A percentile compares a stretch with the other conserved stretches of the same genome.
These are phyloP conservation scores for Drosophila macrospina DNA, from an alignment of 2,888 invertebrate genomes.

Conservation along the genomic window DNA sequence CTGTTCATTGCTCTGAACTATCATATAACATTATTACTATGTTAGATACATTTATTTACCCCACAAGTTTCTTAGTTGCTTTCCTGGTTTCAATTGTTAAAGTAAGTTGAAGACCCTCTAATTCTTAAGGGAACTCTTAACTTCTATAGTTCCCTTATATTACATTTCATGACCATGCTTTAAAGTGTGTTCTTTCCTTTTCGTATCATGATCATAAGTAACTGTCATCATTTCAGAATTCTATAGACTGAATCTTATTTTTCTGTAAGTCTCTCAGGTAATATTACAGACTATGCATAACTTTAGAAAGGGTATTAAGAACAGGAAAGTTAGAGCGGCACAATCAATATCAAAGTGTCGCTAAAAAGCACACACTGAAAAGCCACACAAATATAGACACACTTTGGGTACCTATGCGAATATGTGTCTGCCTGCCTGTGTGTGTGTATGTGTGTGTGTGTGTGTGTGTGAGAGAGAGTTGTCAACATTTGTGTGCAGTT, in stretches of 20 bases:
- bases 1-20: no score
- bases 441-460: constrained; percentile 14
- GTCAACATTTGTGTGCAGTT: constrained; percentile 43
- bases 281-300: constrained; percentile 3
- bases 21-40: no score
- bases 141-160: no score
- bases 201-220: no score
- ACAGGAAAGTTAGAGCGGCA: constrained; percentile 12
- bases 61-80: no score
- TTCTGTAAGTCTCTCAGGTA: background rate
- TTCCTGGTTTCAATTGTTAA: no score
- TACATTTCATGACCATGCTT: no score
- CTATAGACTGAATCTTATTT: background rate
- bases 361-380: constrained; percentile 46
- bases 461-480: constrained; percentile 8
- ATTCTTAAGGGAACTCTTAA: no score
- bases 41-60: no score
- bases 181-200: no score
- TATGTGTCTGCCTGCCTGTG: background rate
- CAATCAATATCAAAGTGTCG: constrained; percentile 65
- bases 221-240: background rate
- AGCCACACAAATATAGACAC: constrained; percentile 51
- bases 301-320: constrained; percentile 2
- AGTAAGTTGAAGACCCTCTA: no score
- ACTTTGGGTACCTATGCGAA: constrained; percentile 23